A percentile compares a stretch with the other conserved stretches of the same genome.
phyloP scores from a whole-genome alignment of 2,797 vertebrate genomes.

The Anguilla anguilla region DNA sequence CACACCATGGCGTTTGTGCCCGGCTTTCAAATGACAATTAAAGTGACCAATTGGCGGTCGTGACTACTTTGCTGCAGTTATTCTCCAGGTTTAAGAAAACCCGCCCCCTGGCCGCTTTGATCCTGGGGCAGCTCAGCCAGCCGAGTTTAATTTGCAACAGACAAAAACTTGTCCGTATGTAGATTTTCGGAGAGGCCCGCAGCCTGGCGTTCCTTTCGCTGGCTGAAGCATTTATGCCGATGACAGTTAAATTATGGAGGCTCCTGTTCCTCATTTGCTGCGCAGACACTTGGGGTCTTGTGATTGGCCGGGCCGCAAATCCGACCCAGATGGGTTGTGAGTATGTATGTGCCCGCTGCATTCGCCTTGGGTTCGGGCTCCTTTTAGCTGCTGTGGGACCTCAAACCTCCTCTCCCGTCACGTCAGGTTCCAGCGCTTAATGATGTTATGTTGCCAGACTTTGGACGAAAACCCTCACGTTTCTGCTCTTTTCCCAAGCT shows the following conservation, averaged over 20 bases:
- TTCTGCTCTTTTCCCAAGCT: slow-evolving; percentile 67
- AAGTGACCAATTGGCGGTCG: slow-evolving; percentile 69
- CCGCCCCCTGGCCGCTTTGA: slow-evolving; percentile 76
- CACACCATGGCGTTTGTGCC: slow-evolving; percentile 44
- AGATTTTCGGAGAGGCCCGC: slow-evolving; percentile 67
- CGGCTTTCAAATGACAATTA: slow-evolving; percentile 51
- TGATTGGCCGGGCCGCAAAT: slow-evolving; percentile 77
- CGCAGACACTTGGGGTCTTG: slow-evolving; percentile 78
- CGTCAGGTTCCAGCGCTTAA: slow-evolving; percentile 76
- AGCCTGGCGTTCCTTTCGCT: slow-evolving; percentile 64
- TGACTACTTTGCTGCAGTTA: slow-evolving; percentile 69
- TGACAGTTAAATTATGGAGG: slow-evolving; percentile 87
- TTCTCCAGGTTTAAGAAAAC: slow-evolving; percentile 71
- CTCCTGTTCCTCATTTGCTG: slow-evolving; percentile 89
- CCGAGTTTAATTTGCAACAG: slow-evolving; percentile 74
- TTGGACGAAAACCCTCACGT: slow-evolving; percentile 68
- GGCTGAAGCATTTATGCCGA: slow-evolving; percentile 76
- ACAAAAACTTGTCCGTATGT: slow-evolving; percentile 58
- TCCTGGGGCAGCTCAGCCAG: slow-evolving; percentile 75
- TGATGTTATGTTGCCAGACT: slow-evolving; percentile 75
- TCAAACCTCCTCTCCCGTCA: slow-evolving; percentile 57
- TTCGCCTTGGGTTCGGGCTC: slow-evolving; percentile 75
- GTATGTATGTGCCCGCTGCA: slow-evolving; percentile 64
- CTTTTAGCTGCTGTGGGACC: slow-evolving; percentile 67
- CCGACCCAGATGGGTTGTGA: slow-evolving; percentile 83